Conservation (phyloP, 2,113 vertebrate species). For the Vanacampus margaritifer region DNA sequence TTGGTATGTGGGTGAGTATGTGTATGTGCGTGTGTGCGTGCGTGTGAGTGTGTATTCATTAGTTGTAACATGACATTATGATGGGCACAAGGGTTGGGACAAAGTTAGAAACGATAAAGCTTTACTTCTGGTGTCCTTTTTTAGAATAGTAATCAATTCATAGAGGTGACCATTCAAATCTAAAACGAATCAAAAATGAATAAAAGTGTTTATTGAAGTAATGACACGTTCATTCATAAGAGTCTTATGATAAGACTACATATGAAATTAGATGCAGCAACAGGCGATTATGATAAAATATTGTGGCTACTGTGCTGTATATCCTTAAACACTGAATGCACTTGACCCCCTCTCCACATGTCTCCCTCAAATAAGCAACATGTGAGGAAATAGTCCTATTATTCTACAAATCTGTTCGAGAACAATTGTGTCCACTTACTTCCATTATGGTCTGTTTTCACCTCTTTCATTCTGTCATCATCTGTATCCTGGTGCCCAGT, state of each 20-base stretch:
- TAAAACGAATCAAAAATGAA: background rate
- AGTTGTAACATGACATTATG: too few relatives aligned
- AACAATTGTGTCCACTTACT: background rate
- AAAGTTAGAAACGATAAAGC: too few relatives aligned
- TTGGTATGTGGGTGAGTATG: too few relatives aligned
- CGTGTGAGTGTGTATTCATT: too few relatives aligned
- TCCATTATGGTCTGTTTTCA: conserved; percentile 3
- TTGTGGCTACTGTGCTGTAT: background rate
- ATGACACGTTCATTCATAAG: background rate
- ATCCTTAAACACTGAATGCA: background rate
- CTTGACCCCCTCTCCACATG: background rate
- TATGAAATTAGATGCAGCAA: background rate
- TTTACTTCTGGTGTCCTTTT: background rate
- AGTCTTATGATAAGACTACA: too few relatives aligned
- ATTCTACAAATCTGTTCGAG: too few relatives aligned
- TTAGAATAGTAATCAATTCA: background rate
- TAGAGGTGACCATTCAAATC: background rate
- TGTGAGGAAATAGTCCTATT: too few relatives aligned
- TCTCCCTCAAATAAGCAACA: background rate
- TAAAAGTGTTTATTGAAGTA: background rate
- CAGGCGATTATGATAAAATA: background rate
- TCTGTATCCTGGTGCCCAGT: background rate
- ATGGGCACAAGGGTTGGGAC: too few relatives aligned
- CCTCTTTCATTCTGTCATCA: too few relatives aligned
- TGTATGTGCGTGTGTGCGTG: too few relatives aligned